Evolutionary conservation across 2,888 invertebrate species (phyloP).

Genomic region (Meloe dianella): DNA sequence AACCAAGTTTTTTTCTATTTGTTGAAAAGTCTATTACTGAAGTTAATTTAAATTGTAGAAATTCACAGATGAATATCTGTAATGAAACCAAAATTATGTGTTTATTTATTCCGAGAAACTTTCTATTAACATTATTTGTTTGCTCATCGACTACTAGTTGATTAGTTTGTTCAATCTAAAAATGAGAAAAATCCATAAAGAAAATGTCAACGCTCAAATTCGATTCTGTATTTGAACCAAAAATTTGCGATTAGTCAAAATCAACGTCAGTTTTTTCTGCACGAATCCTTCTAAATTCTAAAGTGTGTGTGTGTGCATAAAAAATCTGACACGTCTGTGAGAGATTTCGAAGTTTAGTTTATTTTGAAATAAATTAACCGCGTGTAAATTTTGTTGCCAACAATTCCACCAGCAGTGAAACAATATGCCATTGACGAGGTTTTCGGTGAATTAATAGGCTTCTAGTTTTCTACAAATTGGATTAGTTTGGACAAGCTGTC

Average conservation of each 20-base stretch:
- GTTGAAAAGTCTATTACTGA: slow-evolving; percentile 1
- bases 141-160: too few species aligned
- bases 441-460: slow-evolving; percentile 23
- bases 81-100: too few species aligned
- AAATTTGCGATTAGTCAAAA: neutral
- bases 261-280: neutral
- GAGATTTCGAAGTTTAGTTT: neutral
- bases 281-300: neutral
- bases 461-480: slow-evolving; percentile 20
- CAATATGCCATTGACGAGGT: slow-evolving; percentile 17
- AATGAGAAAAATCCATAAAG: too few species aligned
- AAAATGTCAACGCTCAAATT: neutral
- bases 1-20: neutral
- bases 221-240: neutral
- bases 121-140: neutral
- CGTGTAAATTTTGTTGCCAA: neutral
- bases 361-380: neutral
- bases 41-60: slow-evolving; percentile 1
- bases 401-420: slow-evolving; percentile 10
- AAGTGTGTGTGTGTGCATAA: neutral
- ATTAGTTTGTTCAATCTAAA: too few species aligned
- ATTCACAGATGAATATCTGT: neutral
- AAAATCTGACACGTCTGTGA: neutral
- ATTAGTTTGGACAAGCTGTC: slow-evolving; percentile 18
- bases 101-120: neutral